Base-by-base conservation (phyloP, 2,888 invertebrate species). In the Girardia tigrina region DNA sequence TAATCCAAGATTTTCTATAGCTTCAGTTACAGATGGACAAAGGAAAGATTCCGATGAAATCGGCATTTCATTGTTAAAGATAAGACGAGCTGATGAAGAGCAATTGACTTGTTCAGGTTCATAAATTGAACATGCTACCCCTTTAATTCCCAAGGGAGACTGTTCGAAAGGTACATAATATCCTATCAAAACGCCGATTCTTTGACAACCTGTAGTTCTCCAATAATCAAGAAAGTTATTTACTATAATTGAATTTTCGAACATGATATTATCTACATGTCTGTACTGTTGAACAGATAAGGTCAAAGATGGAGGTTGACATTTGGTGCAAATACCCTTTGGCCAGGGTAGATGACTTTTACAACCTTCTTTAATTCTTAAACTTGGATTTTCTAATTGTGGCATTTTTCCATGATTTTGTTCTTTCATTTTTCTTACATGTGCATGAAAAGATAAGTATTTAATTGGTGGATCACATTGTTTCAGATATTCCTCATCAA, bases 331-430 rank as follows among this genome's bases (percentile, higher is more conserved):
- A 82, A 98, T 93, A 79, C 97, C 98, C 85, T 90, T 91, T 76
- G 98, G 98, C 94, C 95, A 98, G 78, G 97, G 94, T 74, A 91
- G 91, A 87, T 99, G 98, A 83, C 93, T 93, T 80, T 90, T 90
- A 84, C 98, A 98, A 0, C 94, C 92, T 80, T 90, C 88, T 86
- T 93, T 94, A 81, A 98, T 92, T 81, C 90, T 90, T 86, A 93
- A 95, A 79, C 90, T 91, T 42, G 94, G 89, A 83, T 97, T 94
- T 83, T 97, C 94, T 79, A 98, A 86, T 70, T 89, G 89, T 78
- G 92, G 89, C 86, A 12, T 16, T 73, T 73, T 73, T n/a, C 70
- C 70, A n/a, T 94, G 94, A 8, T 71, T 8, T 71, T 94, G 94
- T 8, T 92, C 91, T 71, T 90, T 94, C 81, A 94, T 88, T 86